Percentiles rank a stretch among this genome's conserved stretches.
Conservation (phyloP, 2,888 invertebrate species). For the Chalcosyrphus nemorum region DNA sequence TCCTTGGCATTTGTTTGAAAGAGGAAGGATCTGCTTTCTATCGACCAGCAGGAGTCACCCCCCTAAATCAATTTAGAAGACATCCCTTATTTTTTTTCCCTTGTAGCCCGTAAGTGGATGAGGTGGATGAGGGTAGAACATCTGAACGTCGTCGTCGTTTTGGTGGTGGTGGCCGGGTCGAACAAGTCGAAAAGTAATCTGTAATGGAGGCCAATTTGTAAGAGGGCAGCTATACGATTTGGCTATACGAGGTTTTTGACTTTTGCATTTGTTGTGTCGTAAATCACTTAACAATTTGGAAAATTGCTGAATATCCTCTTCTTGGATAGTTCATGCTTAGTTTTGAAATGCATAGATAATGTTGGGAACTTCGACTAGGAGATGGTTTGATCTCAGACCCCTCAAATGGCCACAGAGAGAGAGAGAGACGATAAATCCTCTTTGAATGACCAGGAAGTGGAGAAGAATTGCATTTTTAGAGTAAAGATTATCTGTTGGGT, state of each 20-base stretch:
- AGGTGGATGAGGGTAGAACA: constrained; percentile 11
- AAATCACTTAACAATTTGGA: constrained; percentile 82
- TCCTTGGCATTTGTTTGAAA: background rate
- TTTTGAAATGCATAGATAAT: constrained; percentile 33
- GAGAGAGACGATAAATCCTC: background rate
- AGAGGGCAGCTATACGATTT: constrained; percentile 38
- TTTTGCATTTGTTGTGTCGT: constrained; percentile 79
- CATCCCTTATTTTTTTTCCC: constrained; percentile 24
- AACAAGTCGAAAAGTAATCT: constrained; percentile 64
- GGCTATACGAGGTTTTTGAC: constrained; percentile 49
- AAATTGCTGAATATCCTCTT: constrained; percentile 74
- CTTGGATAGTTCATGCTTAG: constrained; percentile 25
- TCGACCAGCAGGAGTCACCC: background rate
- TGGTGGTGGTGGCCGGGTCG: constrained; percentile 42
- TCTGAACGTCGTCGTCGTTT: background rate
- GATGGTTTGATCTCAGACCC: constrained; percentile 17
- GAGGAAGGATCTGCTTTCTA: constrained; percentile 9
- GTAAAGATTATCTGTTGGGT: background rate
- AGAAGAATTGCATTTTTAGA: background rate
- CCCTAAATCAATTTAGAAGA: constrained; percentile 47
- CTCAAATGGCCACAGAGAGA: background rate
- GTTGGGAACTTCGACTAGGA: background rate
- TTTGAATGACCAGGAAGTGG: background rate
- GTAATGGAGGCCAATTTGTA: constrained; percentile 70
- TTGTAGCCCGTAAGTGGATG: too few relatives aligned